Evolutionary conservation across 2,888 invertebrate genomes (phyloP), one percentile per base, ranked within the genome.

Genomic region (Pogonocherus hispidulus): DNA sequence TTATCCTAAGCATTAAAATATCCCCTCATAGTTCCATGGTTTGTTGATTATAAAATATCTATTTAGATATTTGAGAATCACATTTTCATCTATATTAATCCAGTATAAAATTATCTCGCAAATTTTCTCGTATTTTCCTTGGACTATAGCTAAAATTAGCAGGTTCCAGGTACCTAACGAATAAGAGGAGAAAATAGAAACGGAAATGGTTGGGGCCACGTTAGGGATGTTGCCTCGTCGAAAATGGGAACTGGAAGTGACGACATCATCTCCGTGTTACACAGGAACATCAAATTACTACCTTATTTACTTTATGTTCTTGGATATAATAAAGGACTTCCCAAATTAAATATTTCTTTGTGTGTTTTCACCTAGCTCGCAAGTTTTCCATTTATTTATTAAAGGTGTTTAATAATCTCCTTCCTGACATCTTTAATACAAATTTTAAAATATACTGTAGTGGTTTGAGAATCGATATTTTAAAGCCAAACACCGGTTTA

Each of bases 141-240:
- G 66, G n/a, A n/a, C n/a, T n/a, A n/a, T n/a, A 55, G 68, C 55
- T 56, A 66, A 72, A 72, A 74, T 74, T 74, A 74, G 72, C 69
- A 64, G 71, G 68, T 67, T 73, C 35, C 75, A 75, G 72, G 75
- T 72, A n/a, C n/a, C n/a, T n/a, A 74, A 71, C 70, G 75, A 71
- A 75, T 71, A 67, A 68, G 66, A 56, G 44, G 66, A 67, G 72
- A 72, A 73, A 75, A 75, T 75, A 76, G 79, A 79, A 79, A 78
- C 78, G 80, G 79, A 80, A 79, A 78, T 74, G 73, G 76, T 72
- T 76, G 72, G 73, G 75, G 71, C 75, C 69, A 73, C 69, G 74
- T 63, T 67, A 64, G 71, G 74, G 71, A 74, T 74, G 70, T 70
- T 71, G 69, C 72, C 37, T 22, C 55, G 64, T 35, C 54, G 54